Evolutionary conservation across 2,113 vertebrate species (phyloP).

Genomic region (Ceyx melanurus): DNA sequence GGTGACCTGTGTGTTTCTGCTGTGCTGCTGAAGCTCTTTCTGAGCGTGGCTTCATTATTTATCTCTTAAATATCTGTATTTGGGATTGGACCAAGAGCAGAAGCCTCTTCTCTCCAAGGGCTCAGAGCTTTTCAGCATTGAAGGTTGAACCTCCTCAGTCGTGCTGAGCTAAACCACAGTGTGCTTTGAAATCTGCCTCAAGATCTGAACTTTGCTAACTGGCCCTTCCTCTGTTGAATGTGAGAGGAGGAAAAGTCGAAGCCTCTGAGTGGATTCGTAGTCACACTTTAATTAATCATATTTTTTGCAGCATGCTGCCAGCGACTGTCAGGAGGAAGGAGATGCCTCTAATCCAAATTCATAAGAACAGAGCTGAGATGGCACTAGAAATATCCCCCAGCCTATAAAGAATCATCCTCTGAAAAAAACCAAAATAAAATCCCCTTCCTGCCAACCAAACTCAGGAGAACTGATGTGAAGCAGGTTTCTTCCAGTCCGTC

Average conservation of each 20-base stretch:
- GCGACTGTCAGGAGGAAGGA: slow-evolving; percentile 20
- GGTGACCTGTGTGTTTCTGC: background rate
- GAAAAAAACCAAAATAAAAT: background rate
- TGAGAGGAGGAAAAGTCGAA: background rate
- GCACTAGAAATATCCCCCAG: background rate
- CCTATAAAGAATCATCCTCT: background rate
- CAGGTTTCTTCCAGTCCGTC: background rate
- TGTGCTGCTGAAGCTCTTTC: background rate
- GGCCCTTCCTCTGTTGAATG: background rate
- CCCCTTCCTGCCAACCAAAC: background rate
- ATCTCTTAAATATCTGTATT: background rate
- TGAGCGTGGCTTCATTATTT: background rate
- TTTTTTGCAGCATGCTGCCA: slow-evolving; percentile 36
- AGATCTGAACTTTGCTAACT: slow-evolving; percentile 10
- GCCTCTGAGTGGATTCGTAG: slow-evolving; percentile 40
- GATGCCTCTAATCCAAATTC: slow-evolving; percentile 44
- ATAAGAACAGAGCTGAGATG: background rate
- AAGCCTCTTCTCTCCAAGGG: background rate
- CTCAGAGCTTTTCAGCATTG: background rate
- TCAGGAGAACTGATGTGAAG: background rate
- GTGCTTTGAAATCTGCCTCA: background rate
- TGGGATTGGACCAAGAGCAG: background rate
- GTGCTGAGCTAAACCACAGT: background rate
- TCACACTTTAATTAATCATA: slow-evolving; percentile 59
- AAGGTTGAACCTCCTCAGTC: background rate